Evolutionary conservation across 2,888 invertebrate genomes (phyloP).

Genomic region (Melinaea menophilus): DNA sequence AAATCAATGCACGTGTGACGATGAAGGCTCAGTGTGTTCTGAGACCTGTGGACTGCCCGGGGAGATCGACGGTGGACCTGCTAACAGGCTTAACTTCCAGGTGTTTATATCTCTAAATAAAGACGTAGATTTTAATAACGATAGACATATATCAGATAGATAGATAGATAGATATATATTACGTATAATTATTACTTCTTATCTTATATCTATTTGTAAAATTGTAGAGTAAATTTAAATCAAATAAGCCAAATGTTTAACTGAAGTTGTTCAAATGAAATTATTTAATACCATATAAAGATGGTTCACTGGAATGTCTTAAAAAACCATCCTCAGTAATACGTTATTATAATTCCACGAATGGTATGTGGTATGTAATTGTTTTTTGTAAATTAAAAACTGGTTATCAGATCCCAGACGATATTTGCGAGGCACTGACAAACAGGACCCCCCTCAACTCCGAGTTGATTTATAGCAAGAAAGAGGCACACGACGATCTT

Average conservation of each 20-base stretch:
- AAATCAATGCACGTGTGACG: slow-evolving; percentile 66
- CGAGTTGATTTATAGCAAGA: slow-evolving; percentile 55
- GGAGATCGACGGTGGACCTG: slow-evolving; percentile 35
- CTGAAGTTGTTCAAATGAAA: too few relatives aligned
- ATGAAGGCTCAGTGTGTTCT: slow-evolving; percentile 59
- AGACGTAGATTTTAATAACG: too few relatives aligned
- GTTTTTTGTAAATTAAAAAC: neutral
- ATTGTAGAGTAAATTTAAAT: neutral
- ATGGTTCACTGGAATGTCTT: too few relatives aligned
- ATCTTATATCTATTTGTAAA: too few relatives aligned
- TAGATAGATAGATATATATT: too few relatives aligned
- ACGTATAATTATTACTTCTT: too few relatives aligned
- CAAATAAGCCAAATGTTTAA: too few relatives aligned
- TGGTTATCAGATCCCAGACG: slow-evolving; percentile 60
- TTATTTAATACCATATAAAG: too few relatives aligned
- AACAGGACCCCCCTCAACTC: slow-evolving; percentile 60
- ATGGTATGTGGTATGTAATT: neutral
- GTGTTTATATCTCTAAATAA: slow-evolving; percentile 34
- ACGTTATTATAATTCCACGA: neutral
- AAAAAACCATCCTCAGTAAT: too few relatives aligned
- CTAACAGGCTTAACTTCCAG: slow-evolving; percentile 59
- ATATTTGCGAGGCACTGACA: slow-evolving; percentile 63
- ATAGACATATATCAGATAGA: too few relatives aligned
- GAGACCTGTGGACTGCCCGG: slow-evolving; percentile 55
- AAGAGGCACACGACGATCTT: slow-evolving; percentile 48